Evolutionary conservation across 2,797 vertebrate species (phyloP), one percentile per base, ranked within the genome.

Genomic region (Spondyliosoma cantharus): DNA sequence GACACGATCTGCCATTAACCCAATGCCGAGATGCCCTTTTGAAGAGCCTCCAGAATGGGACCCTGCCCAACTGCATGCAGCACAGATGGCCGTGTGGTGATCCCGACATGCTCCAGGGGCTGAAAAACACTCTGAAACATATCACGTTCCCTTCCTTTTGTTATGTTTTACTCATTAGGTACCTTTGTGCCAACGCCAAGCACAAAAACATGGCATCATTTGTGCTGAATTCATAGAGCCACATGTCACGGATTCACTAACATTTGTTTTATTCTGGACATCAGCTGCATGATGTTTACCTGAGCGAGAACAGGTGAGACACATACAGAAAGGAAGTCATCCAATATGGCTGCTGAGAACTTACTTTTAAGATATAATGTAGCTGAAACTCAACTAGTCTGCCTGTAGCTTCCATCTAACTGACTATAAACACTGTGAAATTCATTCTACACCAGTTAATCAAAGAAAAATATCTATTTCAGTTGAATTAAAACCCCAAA

Each of bases 1-100:
- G 77, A 78, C 84, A 84, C 62, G 6, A 56, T 78, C 71, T 74
- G 62, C 32, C 84, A 82, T 90, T 71, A 87, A 37, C 76, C 78
- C 62, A 63, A 85, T 66, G 84, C 82, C 50, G 42, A 82, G 58
- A 58, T 84, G 89, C 73, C 88, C 88, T 92, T 93, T 94, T 82
- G 62, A 79, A 59, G 61, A 71, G 77, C 53, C 66, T 66, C 66
- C 52, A 84, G 56, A 63, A 60, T 76, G 81, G 60, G 64, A 49
- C 58, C 45, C 66, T 27, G 53, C 19, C 46, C 24, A 72, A 11
- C 68, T 76, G 71, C 2, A 19, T 66, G 81, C 66, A 82, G 65
- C 75, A 85, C 91, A 89, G 88, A 90, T 90, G 86, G 86, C 82
- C 80, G 60, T 46, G 54, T 79, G 56, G 63, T 71, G 87, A 90